phyloP scores from a whole-genome alignment of 1,140 invertebrate genomes.

The Lepidurus arcticus region DNA sequence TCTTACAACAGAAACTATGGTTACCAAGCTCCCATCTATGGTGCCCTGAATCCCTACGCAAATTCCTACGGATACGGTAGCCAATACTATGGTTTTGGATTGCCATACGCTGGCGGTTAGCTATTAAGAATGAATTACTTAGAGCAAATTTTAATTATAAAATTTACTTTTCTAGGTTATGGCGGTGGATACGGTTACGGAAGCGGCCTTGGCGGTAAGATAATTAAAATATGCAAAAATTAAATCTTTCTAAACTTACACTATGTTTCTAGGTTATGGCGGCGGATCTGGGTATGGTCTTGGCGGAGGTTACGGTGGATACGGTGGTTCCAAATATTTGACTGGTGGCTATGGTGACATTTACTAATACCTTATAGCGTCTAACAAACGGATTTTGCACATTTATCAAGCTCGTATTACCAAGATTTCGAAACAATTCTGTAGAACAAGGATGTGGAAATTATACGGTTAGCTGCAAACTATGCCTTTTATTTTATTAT shows the following conservation, averaged over 20 bases:
- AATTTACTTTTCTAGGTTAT: neutral
- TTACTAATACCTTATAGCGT: neutral
- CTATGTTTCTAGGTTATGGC: slow-evolving; percentile 3
- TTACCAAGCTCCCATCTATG: slow-evolving; percentile 6
- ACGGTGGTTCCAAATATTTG: neutral
- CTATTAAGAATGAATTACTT: neutral
- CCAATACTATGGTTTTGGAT: slow-evolving; percentile 25
- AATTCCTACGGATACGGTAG: neutral
- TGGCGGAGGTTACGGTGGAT: slow-evolving; percentile 14
- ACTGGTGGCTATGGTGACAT: neutral
- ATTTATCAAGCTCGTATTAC: neutral
- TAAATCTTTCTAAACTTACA: neutral
- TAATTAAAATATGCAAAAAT: neutral
- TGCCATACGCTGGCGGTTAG: neutral
- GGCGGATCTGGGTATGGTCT: slow-evolving; percentile 15
- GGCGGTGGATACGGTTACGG: slow-evolving; percentile 20
- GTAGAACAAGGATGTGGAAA: neutral
- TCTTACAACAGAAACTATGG: neutral
- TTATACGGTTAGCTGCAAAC: neutral
- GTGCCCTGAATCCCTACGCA: neutral
- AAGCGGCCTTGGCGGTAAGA: neutral
- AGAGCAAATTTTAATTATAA: neutral
- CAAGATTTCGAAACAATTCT: neutral
- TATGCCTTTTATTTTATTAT: neutral
- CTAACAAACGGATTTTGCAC: neutral